Evolutionary conservation across 2,888 invertebrate genomes (phyloP).

Genomic region (Leptinotarsa peninsularis): DNA sequence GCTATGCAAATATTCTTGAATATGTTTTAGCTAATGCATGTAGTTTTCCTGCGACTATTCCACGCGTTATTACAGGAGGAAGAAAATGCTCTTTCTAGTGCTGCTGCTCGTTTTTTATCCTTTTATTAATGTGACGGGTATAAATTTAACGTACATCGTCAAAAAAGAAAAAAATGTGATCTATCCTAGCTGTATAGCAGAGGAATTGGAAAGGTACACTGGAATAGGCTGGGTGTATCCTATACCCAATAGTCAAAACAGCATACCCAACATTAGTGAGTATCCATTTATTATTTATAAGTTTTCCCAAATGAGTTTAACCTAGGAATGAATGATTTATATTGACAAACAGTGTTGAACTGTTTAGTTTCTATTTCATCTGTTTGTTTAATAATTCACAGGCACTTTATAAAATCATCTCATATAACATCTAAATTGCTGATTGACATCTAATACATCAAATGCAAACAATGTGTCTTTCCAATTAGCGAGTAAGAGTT

Average conservation of each 20-base stretch:
- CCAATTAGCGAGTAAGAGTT: no score
- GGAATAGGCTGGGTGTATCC: constrained; percentile 62
- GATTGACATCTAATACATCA: not conserved
- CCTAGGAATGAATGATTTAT: not conserved
- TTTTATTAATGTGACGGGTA: constrained; percentile 40
- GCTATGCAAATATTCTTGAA: not conserved
- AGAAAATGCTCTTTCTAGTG: constrained; percentile 49
- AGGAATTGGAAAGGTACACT: constrained; percentile 58
- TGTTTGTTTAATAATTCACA: not conserved
- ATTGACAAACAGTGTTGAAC: not conserved
- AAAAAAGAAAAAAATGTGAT: constrained; percentile 50
- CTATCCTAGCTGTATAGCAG: constrained; percentile 59
- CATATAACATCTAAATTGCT: not conserved
- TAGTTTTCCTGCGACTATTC: constrained; percentile 5
- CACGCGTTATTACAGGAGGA: constrained; percentile 37
- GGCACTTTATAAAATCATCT: not conserved
- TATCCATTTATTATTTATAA: constrained; percentile 11
- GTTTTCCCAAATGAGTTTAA: not conserved
- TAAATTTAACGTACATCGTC: constrained; percentile 59
- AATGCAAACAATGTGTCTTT: not conserved
- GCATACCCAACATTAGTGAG: constrained; percentile 57
- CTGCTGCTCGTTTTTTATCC: constrained; percentile 44
- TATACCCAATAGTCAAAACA: constrained; percentile 50
- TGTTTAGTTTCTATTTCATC: not conserved
- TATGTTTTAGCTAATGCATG: not conserved